Base-by-base conservation (phyloP, 2,797 vertebrate species). In the Hydrolagus colliei region DNA sequence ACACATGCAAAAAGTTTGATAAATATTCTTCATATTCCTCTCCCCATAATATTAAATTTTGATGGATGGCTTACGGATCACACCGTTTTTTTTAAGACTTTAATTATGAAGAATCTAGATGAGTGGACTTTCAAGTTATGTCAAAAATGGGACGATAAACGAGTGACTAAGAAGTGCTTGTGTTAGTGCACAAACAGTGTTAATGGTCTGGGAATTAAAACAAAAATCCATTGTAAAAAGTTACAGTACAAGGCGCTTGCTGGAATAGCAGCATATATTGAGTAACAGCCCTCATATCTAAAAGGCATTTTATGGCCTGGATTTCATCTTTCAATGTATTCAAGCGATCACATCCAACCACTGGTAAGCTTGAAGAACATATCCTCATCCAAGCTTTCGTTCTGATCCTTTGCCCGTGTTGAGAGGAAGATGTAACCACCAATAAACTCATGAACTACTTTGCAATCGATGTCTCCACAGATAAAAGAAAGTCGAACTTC, bases 341-440 rank as follows among this genome's bases (percentile, higher is more conserved):
- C 1, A 85, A 67, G 86, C 86, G 7, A 89, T 99, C 95, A 99
- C 91, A 98, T 95, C 97, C 98, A 99, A 85, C 97, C 98, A 0
- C 98, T 98, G 91, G 97, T 99, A 89, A 99, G 96, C 95, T 99
- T 99, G 93, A 98, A 99, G 94, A 99, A 99, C 97, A 99, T 99
- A 93, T 99, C 98, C 90, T 99, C 98, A 0, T 99, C 98, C 88
- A 99, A 93, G 87, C 97, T 98, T 92, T 99, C 98, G 14, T 99
- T 99, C 93, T 99, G 97, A 92, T 99, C 97, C 92, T 99, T 99
- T 61, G 98, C 97, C 0, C 98, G 94, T 0, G 97, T 99, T 13
- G 97, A 99, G 88, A 99, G 90, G 92, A 99, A 99, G 92, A 99
- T 99, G 93, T 99, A 99, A 86, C 97, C 98, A 0, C 97, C 97